Evolutionary conservation across 2,113 vertebrate species (phyloP).

Genomic region (Alexandromys fortis): DNA sequence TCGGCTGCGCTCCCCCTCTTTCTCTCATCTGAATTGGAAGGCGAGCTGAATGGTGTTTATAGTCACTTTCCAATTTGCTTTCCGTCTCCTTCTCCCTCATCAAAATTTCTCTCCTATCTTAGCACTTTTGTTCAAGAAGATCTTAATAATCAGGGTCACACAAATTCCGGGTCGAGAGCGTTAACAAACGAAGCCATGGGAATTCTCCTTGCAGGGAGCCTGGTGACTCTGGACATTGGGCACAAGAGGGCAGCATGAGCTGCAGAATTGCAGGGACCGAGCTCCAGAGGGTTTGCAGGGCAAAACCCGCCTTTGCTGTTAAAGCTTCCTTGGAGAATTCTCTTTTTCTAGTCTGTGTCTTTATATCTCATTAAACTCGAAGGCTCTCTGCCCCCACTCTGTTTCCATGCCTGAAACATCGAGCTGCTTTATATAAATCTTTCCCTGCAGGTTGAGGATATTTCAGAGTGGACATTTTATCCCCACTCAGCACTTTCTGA

Average conservation of each 20-base stretch:
- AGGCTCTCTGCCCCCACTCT: no score
- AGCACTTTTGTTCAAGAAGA: background rate
- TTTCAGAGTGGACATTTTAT: background rate
- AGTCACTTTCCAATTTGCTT: accelerated
- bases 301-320: constrained; percentile 58
- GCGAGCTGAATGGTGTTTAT: background rate
- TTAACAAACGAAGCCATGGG: accelerated
- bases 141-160: background rate
- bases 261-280: constrained; percentile 70
- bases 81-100: background rate
- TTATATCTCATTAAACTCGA: background rate
- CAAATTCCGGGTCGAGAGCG: background rate
- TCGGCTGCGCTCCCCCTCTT: accelerated
- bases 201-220: constrained; percentile 40
- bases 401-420: background rate
- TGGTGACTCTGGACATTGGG: constrained; percentile 19
- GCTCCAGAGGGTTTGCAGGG: background rate
- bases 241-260: constrained; percentile 89
- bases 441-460: background rate
- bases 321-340: constrained; percentile 62
- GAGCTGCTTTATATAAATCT: background rate
- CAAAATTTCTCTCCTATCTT: background rate
- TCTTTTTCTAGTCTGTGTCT: background rate
- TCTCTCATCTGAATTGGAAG: background rate
- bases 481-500: background rate